Percentiles rank a stretch among this genome's conserved stretches.
Conservation (phyloP, 2,113 vertebrate species). For the Crotalus viridis region DNA sequence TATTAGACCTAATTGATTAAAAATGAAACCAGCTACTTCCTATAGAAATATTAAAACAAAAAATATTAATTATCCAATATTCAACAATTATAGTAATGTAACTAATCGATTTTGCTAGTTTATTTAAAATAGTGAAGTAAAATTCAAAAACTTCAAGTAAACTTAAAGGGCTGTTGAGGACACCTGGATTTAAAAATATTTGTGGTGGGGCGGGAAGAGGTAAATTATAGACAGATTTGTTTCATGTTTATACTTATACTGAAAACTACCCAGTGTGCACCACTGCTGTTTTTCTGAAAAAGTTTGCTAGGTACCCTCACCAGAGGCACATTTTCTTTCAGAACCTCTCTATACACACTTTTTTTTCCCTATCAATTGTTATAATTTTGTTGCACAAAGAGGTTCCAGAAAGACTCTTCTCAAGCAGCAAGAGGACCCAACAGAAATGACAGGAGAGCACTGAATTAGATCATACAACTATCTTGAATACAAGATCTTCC, state of each 20-base stretch:
- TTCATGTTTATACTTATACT: slow-evolving; percentile 16
- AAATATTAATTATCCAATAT: not conserved
- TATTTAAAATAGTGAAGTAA: not conserved
- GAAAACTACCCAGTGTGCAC: not conserved
- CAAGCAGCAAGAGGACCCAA: slow-evolving; percentile 1
- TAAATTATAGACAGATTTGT: not conserved
- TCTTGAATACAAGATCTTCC: slow-evolving; percentile 51
- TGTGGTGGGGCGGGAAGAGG: not conserved
- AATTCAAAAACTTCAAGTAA: not conserved
- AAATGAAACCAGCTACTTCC: not conserved
- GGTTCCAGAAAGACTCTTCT: slow-evolving; percentile 30
- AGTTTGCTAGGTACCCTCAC: not conserved
- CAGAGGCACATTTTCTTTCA: not conserved
- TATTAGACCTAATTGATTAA: not conserved
- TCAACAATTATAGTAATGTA: not conserved
- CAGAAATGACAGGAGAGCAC: slow-evolving; percentile 13
- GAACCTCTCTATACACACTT: not conserved
- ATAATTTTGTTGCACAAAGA: slow-evolving; percentile 23
- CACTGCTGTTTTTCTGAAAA: slow-evolving; percentile 5
- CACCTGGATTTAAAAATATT: not conserved
- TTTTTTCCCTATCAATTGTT: not conserved
- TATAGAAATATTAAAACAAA: not conserved
- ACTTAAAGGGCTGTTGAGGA: not conserved
- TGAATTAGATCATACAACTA: slow-evolving; percentile 46
- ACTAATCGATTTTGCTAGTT: not conserved